Evolutionary conservation across 2,113 vertebrate species (phyloP).

Genomic region (Athene cunicularia): DNA sequence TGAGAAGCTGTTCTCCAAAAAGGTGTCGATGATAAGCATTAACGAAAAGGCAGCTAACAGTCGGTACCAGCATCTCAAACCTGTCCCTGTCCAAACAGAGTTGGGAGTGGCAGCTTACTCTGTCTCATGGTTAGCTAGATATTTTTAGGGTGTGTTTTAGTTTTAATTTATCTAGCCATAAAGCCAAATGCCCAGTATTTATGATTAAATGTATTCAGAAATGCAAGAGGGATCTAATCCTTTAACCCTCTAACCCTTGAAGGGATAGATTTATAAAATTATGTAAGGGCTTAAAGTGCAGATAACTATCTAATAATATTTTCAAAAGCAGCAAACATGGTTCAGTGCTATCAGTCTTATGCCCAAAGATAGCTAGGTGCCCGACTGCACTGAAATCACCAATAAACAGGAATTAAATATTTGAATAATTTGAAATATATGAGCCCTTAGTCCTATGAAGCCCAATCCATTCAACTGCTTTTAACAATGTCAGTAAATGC

Average conservation of each 20-base stretch:
- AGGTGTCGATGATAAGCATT: fast-evolving
- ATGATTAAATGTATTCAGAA: not conserved
- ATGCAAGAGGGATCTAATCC: not conserved
- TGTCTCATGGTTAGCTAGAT: not conserved
- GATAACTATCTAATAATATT: not conserved
- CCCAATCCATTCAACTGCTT: not conserved
- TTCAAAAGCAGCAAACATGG: not conserved
- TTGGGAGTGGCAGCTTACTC: not conserved
- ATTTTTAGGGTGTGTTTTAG: not conserved
- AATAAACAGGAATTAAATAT: not conserved
- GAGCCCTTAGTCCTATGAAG: not conserved
- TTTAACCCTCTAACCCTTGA: not conserved
- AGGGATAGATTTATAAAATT: not conserved
- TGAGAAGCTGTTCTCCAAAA: not conserved
- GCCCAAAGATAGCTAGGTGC: not conserved
- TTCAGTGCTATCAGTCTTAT: not conserved
- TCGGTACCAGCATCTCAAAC: not conserved
- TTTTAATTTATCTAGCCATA: not conserved
- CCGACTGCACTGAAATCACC: not conserved
- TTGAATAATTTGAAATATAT: not conserved
- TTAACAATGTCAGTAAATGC: not conserved
- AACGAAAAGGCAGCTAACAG: not conserved
- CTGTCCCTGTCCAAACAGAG: not conserved
- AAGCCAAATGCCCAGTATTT: not conserved
- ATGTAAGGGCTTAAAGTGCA: not conserved